Conservation (phyloP, 2,888 invertebrate genomes). For the Entomobrya multifasciata region DNA sequence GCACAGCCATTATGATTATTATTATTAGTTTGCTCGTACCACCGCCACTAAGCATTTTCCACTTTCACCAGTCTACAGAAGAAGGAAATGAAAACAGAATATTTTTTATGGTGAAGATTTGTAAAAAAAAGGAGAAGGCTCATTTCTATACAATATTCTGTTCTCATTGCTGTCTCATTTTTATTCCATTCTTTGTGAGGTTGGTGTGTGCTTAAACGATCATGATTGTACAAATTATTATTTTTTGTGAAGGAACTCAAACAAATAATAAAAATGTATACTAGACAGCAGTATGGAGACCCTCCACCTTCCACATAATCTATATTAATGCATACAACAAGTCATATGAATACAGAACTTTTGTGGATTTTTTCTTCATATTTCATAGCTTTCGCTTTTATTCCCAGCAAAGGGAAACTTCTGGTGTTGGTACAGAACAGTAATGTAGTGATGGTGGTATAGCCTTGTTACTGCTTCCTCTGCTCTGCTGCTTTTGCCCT, state of each 20-base stretch:
- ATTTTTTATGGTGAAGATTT: not conserved
- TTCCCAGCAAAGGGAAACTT: no score
- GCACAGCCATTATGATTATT: conserved; percentile 22
- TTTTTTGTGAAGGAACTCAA: conserved; percentile 36
- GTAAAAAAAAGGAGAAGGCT: conserved; percentile 19
- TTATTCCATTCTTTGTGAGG: not conserved
- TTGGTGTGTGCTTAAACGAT: conserved; percentile 15
- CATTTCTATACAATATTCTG: conserved; percentile 1
- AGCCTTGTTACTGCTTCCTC: not conserved
- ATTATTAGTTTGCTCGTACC: conserved; percentile 31
- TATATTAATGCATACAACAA: conserved; percentile 43
- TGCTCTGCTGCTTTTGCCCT: conserved; percentile 26
- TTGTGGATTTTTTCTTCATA: conserved; percentile 37
- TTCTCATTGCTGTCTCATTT: not conserved
- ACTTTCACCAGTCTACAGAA: not conserved
- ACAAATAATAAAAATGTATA: conserved; percentile 34
- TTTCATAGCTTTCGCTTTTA: conserved; percentile 32
- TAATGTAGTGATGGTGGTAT: not conserved
- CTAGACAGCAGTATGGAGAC: no score
- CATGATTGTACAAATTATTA: conserved; percentile 60
- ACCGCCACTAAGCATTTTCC: not conserved
- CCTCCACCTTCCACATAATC: conserved; percentile 1
- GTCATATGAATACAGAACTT: conserved; percentile 3
- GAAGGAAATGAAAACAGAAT: conserved; percentile 7
- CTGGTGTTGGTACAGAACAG: conserved; percentile 21